phyloP scores from a whole-genome alignment of 2,797 vertebrate genomes.

The Brachymystax lenok region DNA sequence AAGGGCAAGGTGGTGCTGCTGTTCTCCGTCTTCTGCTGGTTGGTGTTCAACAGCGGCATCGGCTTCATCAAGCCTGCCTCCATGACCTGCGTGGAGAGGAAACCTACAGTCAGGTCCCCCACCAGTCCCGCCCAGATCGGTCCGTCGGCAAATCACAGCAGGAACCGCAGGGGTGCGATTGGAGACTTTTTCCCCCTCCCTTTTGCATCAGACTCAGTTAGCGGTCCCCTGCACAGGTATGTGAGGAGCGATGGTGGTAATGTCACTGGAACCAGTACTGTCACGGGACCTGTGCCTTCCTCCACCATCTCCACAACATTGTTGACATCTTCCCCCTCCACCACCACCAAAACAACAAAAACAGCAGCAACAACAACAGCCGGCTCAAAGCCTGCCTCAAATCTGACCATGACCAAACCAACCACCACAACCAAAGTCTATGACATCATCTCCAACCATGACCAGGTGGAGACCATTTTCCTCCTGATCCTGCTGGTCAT shows the following conservation, averaged over 20 bases:
- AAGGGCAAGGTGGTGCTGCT: conserved; percentile 92
- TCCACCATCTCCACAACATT: neutral
- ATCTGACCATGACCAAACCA: neutral
- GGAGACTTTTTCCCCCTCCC: neutral
- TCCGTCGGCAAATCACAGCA: conserved; percentile 41
- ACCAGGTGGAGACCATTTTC: conserved; percentile 91
- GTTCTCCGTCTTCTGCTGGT: conserved; percentile 94
- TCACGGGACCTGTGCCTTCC: neutral
- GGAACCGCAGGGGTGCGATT: conserved; percentile 19
- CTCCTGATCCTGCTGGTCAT: conserved; percentile 91
- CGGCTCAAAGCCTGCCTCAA: neutral
- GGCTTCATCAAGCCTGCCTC: conserved; percentile 90
- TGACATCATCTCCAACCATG: conserved; percentile 73
- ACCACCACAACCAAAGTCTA: conserved; percentile 50
- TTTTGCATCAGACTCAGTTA: neutral
- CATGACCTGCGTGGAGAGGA: conserved; percentile 80
- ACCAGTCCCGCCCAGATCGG: neutral
- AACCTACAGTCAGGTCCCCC: neutral
- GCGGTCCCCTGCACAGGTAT: neutral
- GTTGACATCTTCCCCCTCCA: neutral
- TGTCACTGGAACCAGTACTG: neutral
- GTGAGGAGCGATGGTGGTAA: conserved; percentile 45
- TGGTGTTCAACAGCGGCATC: conserved; percentile 93
- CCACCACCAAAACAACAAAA: neutral
- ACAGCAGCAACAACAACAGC: conserved; percentile 3